These are phyloP conservation scores for Protobothrops flavoviridis DNA, from an alignment of 2,113 vertebrate species.

Conservation along the genomic window DNA sequence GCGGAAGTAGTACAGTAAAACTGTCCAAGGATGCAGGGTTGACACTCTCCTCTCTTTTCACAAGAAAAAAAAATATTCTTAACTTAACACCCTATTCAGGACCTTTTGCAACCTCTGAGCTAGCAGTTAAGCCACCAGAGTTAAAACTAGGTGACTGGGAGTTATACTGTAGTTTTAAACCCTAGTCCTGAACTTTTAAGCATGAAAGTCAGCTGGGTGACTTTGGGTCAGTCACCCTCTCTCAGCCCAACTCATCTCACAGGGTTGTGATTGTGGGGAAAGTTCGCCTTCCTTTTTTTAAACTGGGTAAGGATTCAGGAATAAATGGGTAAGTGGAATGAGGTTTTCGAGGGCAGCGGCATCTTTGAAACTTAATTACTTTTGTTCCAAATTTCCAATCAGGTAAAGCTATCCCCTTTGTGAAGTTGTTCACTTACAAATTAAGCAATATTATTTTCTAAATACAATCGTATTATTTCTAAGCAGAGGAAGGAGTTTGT, in stretches of 20 bases:
- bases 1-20: not conserved
- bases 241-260: not conserved
- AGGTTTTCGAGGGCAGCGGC: not conserved
- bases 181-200: not conserved
- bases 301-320: not conserved
- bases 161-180: not conserved
- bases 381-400: not conserved
- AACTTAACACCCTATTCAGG: not conserved
- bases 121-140: not conserved
- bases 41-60: not conserved
- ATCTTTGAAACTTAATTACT: not conserved
- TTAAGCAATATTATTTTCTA: not conserved
- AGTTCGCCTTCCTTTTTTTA: not conserved
- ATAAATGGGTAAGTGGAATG: not conserved
- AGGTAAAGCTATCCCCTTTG: not conserved
- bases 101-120: not conserved
- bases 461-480: not conserved
- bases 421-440: not conserved
- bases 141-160: not conserved
- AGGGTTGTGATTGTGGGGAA: not conserved
- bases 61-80: not conserved
- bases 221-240: not conserved
- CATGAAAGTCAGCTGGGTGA: not conserved
- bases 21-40: not conserved
- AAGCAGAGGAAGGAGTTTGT: not conserved